Evolutionary conservation across 2,888 invertebrate genomes (phyloP), one percentile per base, ranked within the genome.

Genomic region (Calliscelio sp.): DNA sequence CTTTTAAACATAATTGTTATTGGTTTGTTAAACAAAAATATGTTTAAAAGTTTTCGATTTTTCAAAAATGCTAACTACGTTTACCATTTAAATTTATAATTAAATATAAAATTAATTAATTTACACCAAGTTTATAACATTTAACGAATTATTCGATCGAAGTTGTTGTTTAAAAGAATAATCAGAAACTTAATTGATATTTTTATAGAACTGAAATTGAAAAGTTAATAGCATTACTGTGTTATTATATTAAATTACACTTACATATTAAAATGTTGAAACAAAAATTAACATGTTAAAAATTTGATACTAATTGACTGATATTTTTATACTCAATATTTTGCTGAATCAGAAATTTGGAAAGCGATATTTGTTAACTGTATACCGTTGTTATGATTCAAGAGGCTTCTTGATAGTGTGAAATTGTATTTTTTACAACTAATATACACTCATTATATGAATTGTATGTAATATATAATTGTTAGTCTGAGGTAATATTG

Each of bases 241-340:
- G 49, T 22, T 49, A 49, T 49, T 49, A 22, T 18, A 28, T 55
- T 55, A 14, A n/a, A 57, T 57, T 57, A 51, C 16, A 46, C 16
- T 46, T 2, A 46, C 6, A 46, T 46, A n/a, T 16, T 5, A 18
- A 18, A 16, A 46, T 46, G n/a, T n/a, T n/a, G n/a, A n/a, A n/a
- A n/a, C n/a, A n/a, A n/a, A 11, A 51, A 51, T 51, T 10, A 51
- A 57, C 8, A 4, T 57, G 32, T 57, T 57, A 22, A 2, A 18
- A 53, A 32, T 32, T 18, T 57, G 28, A 16, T 25, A 18, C 14
- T 16, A 32, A 57, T 57, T 32, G 55, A 57, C 55, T 57, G 32
- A 57, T 32, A 57, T 18, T 32, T 57, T 28, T 57, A 28, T 53
- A 32, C 10, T 57, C 14, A 57, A 55, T 28, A 16, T n/a, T 57